Conservation (phyloP, 1,140 invertebrate species). For the Aphis craccivora region DNA sequence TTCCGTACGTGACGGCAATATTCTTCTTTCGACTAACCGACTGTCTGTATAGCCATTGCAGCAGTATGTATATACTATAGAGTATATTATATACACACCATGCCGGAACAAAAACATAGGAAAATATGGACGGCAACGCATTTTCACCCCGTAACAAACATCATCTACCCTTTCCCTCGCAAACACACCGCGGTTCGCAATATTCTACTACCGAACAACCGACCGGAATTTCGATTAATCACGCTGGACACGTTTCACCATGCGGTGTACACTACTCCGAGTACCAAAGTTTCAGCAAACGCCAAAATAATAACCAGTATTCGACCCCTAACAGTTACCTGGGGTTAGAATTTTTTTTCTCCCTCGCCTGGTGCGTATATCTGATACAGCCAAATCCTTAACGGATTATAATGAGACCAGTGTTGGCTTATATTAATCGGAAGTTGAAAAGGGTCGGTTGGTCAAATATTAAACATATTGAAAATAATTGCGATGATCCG, state of each 20-base stretch:
- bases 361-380: neutral
- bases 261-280: neutral
- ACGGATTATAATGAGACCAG: neutral
- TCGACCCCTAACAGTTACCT: conserved; percentile 23
- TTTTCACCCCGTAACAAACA: neutral
- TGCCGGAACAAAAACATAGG: neutral
- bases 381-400: neutral
- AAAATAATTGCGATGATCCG: neutral
- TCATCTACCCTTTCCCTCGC: neutral
- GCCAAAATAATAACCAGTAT: conserved; percentile 54
- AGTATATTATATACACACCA: neutral
- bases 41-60: neutral
- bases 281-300: conserved; percentile 48
- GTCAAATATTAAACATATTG: neutral
- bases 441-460: conserved; percentile 36
- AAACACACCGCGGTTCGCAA: neutral
- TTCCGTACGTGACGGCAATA: conserved; percentile 44
- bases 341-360: conserved; percentile 13
- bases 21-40: neutral
- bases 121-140: neutral
- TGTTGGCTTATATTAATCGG: conserved; percentile 11
- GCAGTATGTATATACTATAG: neutral
- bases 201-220: neutral
- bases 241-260: conserved; percentile 53
- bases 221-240: conserved; percentile 51